Conservation (phyloP, 2,888 invertebrate genomes). For the Calameuta filiformis region DNA sequence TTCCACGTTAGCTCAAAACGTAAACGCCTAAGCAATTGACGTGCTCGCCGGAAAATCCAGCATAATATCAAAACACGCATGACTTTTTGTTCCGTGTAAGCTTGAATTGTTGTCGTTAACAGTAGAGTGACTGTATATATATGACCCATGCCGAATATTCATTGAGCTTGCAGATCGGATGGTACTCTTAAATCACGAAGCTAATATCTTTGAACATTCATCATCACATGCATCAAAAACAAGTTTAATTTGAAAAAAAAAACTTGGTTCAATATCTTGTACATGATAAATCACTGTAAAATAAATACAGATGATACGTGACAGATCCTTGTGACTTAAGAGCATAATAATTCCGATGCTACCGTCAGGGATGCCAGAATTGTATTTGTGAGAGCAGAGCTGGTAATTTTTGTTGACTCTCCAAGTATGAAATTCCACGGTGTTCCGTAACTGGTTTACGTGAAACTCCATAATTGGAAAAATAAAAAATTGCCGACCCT, state of each 20-base stretch:
- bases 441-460: neutral
- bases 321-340: neutral
- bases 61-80: neutral
- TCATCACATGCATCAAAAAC: neutral
- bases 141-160: neutral
- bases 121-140: neutral
- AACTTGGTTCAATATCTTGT: neutral
- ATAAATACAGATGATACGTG: neutral
- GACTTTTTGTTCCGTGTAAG: neutral
- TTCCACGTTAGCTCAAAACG: constrained; percentile 21
- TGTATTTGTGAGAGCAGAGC: neutral
- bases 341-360: neutral
- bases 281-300: neutral
- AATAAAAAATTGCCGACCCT: neutral
- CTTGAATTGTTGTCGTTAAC: neutral
- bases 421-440: neutral
- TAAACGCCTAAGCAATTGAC: constrained; percentile 14
- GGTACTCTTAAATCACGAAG: neutral
- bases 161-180: neutral
- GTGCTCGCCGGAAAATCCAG: neutral
- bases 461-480: neutral
- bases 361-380: neutral
- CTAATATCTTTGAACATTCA: neutral
- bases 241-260: neutral
- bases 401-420: neutral